Conservation (phyloP, 2,797 vertebrate species). For the Avahi laniger region DNA sequence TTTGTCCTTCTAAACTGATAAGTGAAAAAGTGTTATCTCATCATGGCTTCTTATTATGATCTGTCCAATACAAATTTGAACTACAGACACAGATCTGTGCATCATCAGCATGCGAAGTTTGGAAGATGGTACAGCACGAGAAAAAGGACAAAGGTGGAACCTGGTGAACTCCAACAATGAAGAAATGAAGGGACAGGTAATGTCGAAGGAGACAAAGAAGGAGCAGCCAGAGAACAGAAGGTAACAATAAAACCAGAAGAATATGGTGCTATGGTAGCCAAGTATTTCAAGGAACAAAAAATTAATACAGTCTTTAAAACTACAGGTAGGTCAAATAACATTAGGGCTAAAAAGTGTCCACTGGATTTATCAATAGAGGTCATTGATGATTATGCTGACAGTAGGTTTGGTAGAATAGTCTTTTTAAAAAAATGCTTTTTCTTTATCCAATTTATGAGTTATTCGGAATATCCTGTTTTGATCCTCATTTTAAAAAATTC, state of each 20-base stretch:
- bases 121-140: not conserved
- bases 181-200: not conserved
- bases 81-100: not conserved
- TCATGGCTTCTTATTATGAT: not conserved
- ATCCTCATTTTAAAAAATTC: not conserved
- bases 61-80: not conserved
- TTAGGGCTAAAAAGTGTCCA: not conserved
- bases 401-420: not conserved
- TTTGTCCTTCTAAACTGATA: not conserved
- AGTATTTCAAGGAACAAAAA: not conserved
- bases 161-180: not conserved
- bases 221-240: not conserved
- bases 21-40: not conserved
- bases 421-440: not conserved
- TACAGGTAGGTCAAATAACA: not conserved
- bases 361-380: not conserved
- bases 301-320: not conserved
- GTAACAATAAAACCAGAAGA: not conserved
- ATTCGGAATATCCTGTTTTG: not conserved
- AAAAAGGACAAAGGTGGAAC: not conserved
- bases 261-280: not conserved
- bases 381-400: not conserved
- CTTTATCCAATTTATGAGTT: not conserved
- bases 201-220: not conserved
- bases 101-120: not conserved